phyloP scores from a whole-genome alignment of 2,113 vertebrate species.

The Dolichallabes microphthalmus region DNA sequence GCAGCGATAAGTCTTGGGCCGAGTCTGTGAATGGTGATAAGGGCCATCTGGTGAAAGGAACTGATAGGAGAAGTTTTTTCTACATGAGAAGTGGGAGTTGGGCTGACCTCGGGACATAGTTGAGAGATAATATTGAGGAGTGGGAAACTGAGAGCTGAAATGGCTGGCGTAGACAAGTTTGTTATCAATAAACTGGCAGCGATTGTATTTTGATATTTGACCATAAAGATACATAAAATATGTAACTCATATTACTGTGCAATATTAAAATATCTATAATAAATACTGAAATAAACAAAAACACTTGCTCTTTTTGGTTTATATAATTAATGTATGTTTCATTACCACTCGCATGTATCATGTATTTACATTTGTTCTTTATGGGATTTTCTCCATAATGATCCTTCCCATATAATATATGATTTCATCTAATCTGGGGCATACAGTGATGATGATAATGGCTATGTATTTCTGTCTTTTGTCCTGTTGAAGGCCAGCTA shows the following conservation, averaged over 20 bases:
- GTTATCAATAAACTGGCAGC: background rate
- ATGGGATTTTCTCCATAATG: background rate
- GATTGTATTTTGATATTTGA: background rate
- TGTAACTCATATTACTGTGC: background rate
- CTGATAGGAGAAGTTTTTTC: constrained; percentile 59
- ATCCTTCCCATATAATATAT: background rate
- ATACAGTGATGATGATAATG: background rate
- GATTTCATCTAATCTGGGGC: background rate
- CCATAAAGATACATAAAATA: background rate
- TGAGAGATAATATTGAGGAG: constrained; percentile 58
- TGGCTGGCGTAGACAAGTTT: background rate
- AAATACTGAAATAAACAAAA: background rate
- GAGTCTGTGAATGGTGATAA: constrained; percentile 58
- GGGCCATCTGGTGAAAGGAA: constrained; percentile 59
- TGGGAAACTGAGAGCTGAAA: constrained; percentile 54
- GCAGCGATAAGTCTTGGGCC: constrained; percentile 46
- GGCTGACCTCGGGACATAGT: constrained; percentile 14
- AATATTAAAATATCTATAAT: background rate
- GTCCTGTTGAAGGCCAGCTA: background rate
- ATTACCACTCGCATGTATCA: background rate
- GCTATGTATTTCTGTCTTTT: background rate
- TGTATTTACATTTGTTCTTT: background rate
- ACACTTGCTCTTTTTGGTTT: background rate
- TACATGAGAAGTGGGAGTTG: constrained; percentile 23
- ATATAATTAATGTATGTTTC: background rate